Conservation (phyloP, 1,140 invertebrate species). For the Cydia splendana region DNA sequence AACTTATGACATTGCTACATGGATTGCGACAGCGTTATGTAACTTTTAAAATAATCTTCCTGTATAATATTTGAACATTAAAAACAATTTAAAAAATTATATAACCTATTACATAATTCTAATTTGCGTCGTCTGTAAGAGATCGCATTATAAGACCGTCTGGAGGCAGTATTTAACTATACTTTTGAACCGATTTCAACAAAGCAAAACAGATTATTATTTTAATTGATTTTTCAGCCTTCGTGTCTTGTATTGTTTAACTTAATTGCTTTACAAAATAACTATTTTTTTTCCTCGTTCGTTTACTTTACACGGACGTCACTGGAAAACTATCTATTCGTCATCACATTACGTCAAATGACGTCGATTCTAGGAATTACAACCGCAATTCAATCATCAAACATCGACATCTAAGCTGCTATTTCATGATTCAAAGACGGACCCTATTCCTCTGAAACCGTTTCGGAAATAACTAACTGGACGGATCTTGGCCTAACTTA, state of each 20-base stretch:
- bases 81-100: not conserved
- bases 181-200: not conserved
- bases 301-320: not conserved
- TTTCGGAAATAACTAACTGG: too few species aligned
- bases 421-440: not conserved
- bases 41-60: not conserved
- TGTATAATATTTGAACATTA: not conserved
- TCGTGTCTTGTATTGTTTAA: not conserved
- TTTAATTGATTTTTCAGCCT: not conserved
- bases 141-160: not conserved
- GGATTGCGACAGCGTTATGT: constrained; percentile 11
- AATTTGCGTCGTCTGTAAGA: too few species aligned
- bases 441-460: too few species aligned
- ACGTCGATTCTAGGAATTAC: not conserved
- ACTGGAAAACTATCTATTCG: not conserved
- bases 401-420: not conserved
- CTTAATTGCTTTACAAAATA: constrained; percentile 1
- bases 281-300: not conserved
- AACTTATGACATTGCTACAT: constrained; percentile 7
- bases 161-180: not conserved
- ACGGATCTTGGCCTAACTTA: too few species aligned
- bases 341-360: not conserved
- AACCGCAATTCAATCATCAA: not conserved
- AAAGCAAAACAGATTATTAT: too few species aligned
- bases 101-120: not conserved